Evolutionary conservation across 2,888 invertebrate genomes (phyloP).

Genomic region (Agrotis exclamationis): DNA sequence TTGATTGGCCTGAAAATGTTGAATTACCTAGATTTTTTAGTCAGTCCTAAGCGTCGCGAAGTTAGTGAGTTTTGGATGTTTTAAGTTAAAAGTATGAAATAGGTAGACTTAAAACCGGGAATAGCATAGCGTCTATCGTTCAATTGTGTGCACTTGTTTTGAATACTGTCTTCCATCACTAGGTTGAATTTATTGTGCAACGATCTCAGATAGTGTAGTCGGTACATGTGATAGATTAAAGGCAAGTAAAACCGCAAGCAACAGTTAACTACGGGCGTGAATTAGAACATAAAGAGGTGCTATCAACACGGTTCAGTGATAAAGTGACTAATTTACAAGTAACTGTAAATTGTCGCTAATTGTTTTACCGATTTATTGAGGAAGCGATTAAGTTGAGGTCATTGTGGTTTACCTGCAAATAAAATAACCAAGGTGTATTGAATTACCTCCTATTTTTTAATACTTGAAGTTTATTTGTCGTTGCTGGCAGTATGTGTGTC

Average conservation of each 20-base stretch:
- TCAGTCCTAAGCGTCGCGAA: no score
- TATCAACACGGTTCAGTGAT: constrained; percentile 9
- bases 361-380: constrained; percentile 40
- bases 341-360: constrained; percentile 21
- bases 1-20: no score
- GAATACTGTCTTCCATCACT: background rate
- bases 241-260: background rate
- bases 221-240: no score
- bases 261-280: background rate
- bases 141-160: background rate
- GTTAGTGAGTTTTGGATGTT: no score
- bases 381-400: constrained; percentile 15
- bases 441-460: background rate
- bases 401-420: background rate
- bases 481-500: background rate
- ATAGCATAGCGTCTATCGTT: background rate
- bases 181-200: background rate
- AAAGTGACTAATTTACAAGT: constrained; percentile 31
- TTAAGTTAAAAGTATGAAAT: no score
- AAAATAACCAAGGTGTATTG: background rate
- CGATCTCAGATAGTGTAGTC: no score
- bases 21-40: no score
- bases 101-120: no score
- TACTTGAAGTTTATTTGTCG: background rate
- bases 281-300: constrained; percentile 8